Evolutionary conservation across 2,888 invertebrate genomes (phyloP).

Genomic region (Eurytoma adleriae): DNA sequence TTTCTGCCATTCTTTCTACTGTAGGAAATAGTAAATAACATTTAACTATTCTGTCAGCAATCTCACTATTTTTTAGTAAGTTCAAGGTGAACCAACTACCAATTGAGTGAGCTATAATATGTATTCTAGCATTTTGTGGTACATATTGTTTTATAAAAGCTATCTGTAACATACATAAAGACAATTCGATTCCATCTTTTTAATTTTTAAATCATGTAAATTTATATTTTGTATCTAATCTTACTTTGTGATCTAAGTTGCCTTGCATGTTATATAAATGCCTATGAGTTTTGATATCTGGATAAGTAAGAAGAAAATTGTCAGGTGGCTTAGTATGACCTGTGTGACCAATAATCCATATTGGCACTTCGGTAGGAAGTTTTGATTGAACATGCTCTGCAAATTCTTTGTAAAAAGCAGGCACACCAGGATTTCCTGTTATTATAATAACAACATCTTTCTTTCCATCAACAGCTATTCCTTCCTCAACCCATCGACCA

Average conservation of each 20-base stretch:
- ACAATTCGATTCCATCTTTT: slow-evolving; percentile 70
- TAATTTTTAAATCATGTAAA: slow-evolving; percentile 69
- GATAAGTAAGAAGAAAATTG: slow-evolving; percentile 73
- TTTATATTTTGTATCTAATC: slow-evolving; percentile 25
- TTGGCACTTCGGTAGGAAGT: slow-evolving; percentile 80
- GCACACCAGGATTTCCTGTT: slow-evolving; percentile 93
- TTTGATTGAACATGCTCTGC: slow-evolving; percentile 81
- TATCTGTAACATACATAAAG: slow-evolving; percentile 69
- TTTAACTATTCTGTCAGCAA: slow-evolving; percentile 79
- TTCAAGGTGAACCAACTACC: slow-evolving; percentile 91
- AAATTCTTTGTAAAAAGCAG: slow-evolving; percentile 89
- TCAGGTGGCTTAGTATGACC: slow-evolving; percentile 86
- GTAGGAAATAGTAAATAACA: slow-evolving; percentile 91
- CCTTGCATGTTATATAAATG: slow-evolving; percentile 85
- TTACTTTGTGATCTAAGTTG: slow-evolving; percentile 87
- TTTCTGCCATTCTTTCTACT: slow-evolving; percentile 87
- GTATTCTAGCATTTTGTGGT: slow-evolving; percentile 84
- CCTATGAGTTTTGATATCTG: slow-evolving; percentile 69
- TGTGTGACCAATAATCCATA: slow-evolving; percentile 89
- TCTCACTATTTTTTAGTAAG: slow-evolving; percentile 80
- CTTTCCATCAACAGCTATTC: slow-evolving; percentile 76
- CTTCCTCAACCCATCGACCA: slow-evolving; percentile 84
- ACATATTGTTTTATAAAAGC: slow-evolving; percentile 86
- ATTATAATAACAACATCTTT: slow-evolving; percentile 85
- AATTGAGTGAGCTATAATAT: slow-evolving; percentile 93